Evolutionary conservation across 2,888 invertebrate species (phyloP), one percentile per base, ranked within the genome.

Genomic region (Fabriciana adippe): DNA sequence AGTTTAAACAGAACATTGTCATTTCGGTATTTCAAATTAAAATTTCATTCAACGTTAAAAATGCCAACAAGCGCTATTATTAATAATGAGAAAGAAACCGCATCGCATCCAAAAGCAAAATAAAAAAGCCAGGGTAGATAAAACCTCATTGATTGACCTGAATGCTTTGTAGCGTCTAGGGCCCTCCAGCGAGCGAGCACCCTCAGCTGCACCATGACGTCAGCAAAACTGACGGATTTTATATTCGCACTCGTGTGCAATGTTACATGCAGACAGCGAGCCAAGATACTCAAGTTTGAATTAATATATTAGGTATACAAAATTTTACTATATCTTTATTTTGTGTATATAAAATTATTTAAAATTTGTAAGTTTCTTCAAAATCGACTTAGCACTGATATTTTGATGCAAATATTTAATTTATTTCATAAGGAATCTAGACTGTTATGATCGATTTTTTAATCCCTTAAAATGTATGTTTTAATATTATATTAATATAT

Each of bases 131-230:
- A 65, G 53, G 53, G 56, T 66, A 70, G 72, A 70, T 70, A 73
- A 71, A 68, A 66, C 72, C 55, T 70, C 74, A 79, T 81, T 76
- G 79, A 80, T 81, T 84, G 86, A 86, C 86, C 87, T 84, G 80
- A 79, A 81, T 84, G 72, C 72, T 73, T 72, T 72, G 73, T 71
- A 66, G 69, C 55, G 55, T 59, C 47, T 73, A 77, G 72, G 67
- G 77, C 67, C 75, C 77, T 68, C 69, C 71, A 69, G 59, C 68
- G 64, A 63, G 69, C 71, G 56, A 75, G 77, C 67, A 70, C 76
- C 70, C 77, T 78, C 68, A 68, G 72, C 71, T 71, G 67, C 62
- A 64, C 66, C 55, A 66, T 75, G 72, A 75, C 73, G 75, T 75
- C 76, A 75, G 69, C 71, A 67, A 50, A 64, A 68, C 47, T 63